Base-by-base conservation (phyloP, 2,113 vertebrate species). In the Argyrosomus japonicus region DNA sequence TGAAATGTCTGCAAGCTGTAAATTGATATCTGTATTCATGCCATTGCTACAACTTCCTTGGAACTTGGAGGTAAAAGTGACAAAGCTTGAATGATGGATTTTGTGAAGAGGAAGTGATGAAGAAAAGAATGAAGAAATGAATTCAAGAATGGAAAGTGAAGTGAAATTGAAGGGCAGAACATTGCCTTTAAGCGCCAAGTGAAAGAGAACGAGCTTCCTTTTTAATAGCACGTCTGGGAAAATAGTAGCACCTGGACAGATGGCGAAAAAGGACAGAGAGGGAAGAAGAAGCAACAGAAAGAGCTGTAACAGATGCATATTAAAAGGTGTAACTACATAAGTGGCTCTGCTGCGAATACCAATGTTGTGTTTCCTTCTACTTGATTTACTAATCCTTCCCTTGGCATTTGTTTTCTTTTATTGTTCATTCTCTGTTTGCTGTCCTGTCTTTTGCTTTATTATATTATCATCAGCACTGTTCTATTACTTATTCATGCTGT, bases 221-320 rank as follows among this genome's bases (percentile, higher is more conserved):
- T 40, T 85, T 56, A 81, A 81, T 43, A 69, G 67, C 83, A 68
- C 32, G 6, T 77, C 71, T 75, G 83, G 74, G 84, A 50, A 45
- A 17, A 74, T 0, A 36, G 2, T 3, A 4, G 58, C 65, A 75
- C 75, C 78, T 77, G 68, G 64, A 77, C 76, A 82, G 81, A 86
- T 76, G 80, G 82, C 0, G n/a, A 21, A 29, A 65, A 64, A 36
- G 56, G 63, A 27, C 7, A 68, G 56, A 60, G 50, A 36, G 14
- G 23, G 29, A 43, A 13, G 8, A 43, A 23, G 36, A 67, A 29
- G 53, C n/a, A 14, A 29, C 9, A n/a, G 25, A 69, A 69, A 57
- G 61, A 57, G 23, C 63, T 6, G 51, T 23, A 18, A 53, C 67
- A 51, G 54, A 61, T 23, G 60, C 5, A 64, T 29, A 76, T 78